Evolutionary conservation across 1,140 invertebrate species (phyloP), one percentile per base, ranked within the genome.

Genomic region (Trichonephila clavata): DNA sequence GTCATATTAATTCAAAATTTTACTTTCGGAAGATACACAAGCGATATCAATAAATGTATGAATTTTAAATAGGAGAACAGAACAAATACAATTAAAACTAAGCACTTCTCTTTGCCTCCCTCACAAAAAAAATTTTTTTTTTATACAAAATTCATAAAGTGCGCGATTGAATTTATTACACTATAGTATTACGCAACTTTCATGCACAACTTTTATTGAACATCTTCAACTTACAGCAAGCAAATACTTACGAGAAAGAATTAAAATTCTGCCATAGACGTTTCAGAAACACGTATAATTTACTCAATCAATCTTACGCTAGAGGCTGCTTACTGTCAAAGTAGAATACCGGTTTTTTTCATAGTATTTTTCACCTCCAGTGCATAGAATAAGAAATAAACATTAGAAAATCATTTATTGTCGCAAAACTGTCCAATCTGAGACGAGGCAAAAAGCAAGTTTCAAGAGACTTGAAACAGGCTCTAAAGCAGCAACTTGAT

Each of bases 321-420:
- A 32, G 4, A 5, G 32, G 32, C 68, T 77, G 71, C 4, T 32
- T 14, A 16, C 18, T 77, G 71, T 77, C 71, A 77, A 77, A 77
- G 16, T 77, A 77, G 27, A 77, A 77, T 32, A 77, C 71, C 27
- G 71, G 71, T 77, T 77, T n/a, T n/a, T n/a, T n/a, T 77, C 27
- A 39, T 32, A 18, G 32, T 32, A 77, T 0, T 39, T 20, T 32
- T 77, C 7, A 13, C 14, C 71, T 68, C 8, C n/a, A 39, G 21
- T 39, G 20, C n/a, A n/a, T 10, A 50, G 32, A 8, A 77, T 39
- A 32, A 10, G 18, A 18, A 18, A 39, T 77, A 18, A 18, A 32
- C 14, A 32, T 77, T 1, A 77, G n/a, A 13, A 18, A 77, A 39
- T 14, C 21, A 10, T 24, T 27, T 5, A 32, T 77, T 6, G 16